Evolutionary conservation across 2,797 vertebrate genomes (phyloP), one percentile per base, ranked within the genome.

Genomic region (Florisuga fusca): DNA sequence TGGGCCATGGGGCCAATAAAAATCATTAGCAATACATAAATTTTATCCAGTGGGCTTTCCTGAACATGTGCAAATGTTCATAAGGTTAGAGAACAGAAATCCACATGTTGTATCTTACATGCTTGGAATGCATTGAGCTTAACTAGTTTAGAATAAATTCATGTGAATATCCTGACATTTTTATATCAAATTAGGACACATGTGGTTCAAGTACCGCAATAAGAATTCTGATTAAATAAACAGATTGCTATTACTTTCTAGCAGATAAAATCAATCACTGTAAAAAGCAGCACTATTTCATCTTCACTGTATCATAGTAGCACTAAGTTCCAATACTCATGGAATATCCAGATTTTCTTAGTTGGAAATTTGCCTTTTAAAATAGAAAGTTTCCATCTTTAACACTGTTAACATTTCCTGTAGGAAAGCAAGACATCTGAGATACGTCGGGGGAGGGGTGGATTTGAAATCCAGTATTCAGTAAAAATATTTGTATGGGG

Each of bases 1-100:
- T 95, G 94, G 92, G 92, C 95, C 97, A 96, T 93, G 96, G 94
- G 97, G 94, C 94, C 95, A 97, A 98, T 98, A 97, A 97, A 98
- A 98, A 98, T 97, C 97, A 98, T 98, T 98, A 98, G 95, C 96
- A 97, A 98, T 96, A 97, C 97, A 97, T 97, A 97, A 97, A 98
- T 98, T 98, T 97, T 96, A 98, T 98, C 96, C 97, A 97, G 94
- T 96, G 95, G 96, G 96, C 96, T 97, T 98, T 98, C 96, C 97
- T 97, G 97, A 98, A 98, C 97, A 97, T 97, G 95, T 98, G 97
- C 90, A 95, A 97, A 94, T 96, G 90, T 95, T 97, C 97, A 87
- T 95, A 95, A 97, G 96, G 97, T 96, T 97, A 95, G 61, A 92
- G 84, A 83, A 63, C 73, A 92, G 89, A 96, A 96, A 95, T 86